Evolutionary conservation across 1,140 invertebrate genomes (phyloP), one percentile per base, ranked within the genome.

Genomic region (Euglossa dilemma): DNA sequence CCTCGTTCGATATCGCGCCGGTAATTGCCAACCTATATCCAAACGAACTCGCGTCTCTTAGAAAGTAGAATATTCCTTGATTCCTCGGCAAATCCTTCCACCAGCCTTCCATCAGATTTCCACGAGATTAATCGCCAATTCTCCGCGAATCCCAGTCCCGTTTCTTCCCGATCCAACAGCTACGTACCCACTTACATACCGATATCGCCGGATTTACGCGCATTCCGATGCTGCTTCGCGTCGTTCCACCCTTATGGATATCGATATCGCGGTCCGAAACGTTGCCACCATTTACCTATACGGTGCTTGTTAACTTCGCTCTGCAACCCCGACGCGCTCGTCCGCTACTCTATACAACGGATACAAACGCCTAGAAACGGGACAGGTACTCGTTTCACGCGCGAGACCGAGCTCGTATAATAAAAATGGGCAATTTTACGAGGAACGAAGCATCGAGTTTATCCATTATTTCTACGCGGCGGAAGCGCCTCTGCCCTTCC

Each of bases 61-160:
- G 36, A 73, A 43, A 43, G 52, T n/a, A 47, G 61, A 64, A 76
- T 76, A 52, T 43, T 12, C 25, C 20, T 71, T 56, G n/a, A 72
- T 56, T 56, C 28, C 36, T 28, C 20, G 18, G n/a, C 5, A 16
- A 57, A 28, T 71, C 18, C 69, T 52, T 9, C 20, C n/a, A n/a
- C n/a, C n/a, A n/a, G n/a, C n/a, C n/a, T n/a, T n/a, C n/a, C n/a
- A n/a, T n/a, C n/a, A n/a, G n/a, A n/a, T n/a, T n/a, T n/a, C n/a
- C 11, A 5, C 2, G 28, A 16, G 70, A 72, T 72, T 56, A 43
- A 72, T n/a, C 25, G 25, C 20, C 47, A 25, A 36, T 64, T 64
- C 9, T 9, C 18, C 18, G 16, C 9, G 43, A 64, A 43, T 64
- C 63, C 23, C 28, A 36, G 4, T 9, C 16, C 8, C 11, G n/a